Evolutionary conservation across 2,797 vertebrate species (phyloP).

Genomic region (Catostomus latipinnis): DNA sequence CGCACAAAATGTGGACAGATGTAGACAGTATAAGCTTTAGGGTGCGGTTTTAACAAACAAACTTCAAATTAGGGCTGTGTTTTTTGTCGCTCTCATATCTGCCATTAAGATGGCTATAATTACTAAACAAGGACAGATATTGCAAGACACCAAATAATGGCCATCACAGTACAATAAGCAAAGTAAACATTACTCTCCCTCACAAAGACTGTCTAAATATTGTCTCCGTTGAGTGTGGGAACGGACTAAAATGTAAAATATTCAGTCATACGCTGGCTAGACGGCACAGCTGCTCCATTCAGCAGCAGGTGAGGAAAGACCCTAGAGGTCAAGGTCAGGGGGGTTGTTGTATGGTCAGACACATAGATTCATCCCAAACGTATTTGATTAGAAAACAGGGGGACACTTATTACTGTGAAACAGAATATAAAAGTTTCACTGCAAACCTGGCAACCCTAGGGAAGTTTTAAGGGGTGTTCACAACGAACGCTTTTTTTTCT

Average conservation of each 20-base stretch:
- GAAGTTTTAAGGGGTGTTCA: conserved; percentile 64
- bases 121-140: background rate
- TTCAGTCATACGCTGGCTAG: conserved; percentile 73
- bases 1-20: too few relatives aligned
- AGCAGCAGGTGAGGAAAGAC: conserved; percentile 78
- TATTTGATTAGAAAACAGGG: conserved; percentile 78
- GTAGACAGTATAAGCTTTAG: too few relatives aligned
- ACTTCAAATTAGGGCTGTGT: too few relatives aligned
- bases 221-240: conserved; percentile 67
- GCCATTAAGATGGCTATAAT: too few relatives aligned
- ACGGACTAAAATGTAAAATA: conserved; percentile 69
- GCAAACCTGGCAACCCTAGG: conserved; percentile 45
- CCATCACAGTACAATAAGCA: background rate
- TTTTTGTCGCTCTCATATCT: too few relatives aligned
- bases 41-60: too few relatives aligned
- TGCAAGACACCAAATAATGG: conserved; percentile 13
- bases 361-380: conserved; percentile 62
- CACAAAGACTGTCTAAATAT: conserved; percentile 25
- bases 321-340: conserved; percentile 84
- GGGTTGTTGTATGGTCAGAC: conserved; percentile 64
- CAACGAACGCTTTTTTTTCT: conserved; percentile 24
- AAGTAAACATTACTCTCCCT: conserved; percentile 32
- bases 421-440: conserved; percentile 55
- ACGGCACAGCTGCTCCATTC: conserved; percentile 82
- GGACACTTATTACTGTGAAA: conserved; percentile 71